A percentile compares a stretch with the other conserved stretches of the same genome.
These are phyloP conservation scores for Delphinus delphis DNA, from an alignment of 2,113 vertebrate genomes.

Conservation along the genomic window DNA sequence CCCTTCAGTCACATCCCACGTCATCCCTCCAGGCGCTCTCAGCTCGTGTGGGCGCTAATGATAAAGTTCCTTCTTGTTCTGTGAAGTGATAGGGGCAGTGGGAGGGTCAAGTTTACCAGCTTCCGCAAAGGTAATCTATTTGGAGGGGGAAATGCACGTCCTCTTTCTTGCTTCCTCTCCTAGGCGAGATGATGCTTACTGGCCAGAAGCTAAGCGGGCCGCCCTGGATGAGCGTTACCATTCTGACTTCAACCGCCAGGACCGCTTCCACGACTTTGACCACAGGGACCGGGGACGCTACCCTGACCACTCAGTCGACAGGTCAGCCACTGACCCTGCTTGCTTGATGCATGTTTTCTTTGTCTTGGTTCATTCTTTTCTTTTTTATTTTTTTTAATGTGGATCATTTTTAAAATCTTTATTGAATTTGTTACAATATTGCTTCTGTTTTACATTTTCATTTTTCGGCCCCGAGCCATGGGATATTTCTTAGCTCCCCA, in stretches of 20 bases:
- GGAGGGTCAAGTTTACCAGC: neutral
- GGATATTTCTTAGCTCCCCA: neutral
- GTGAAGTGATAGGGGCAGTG: neutral
- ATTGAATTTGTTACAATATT: neutral
- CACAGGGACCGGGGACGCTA: conserved; percentile 94
- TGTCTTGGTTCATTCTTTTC: neutral
- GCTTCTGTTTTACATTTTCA: neutral
- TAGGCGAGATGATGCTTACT: conserved; percentile 93
- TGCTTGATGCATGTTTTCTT: neutral
- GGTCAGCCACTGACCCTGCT: conserved; percentile 74
- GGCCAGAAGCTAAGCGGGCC: conserved; percentile 93
- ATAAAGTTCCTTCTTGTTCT: neutral
- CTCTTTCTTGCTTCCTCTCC: neutral
- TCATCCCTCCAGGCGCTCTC: neutral
- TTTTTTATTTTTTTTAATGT: neutral
- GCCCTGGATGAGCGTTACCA: conserved; percentile 93
- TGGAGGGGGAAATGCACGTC: neutral
- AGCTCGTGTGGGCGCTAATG: neutral
- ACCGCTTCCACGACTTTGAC: conserved; percentile 95
- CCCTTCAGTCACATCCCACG: neutral
- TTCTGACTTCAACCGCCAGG: conserved; percentile 92
- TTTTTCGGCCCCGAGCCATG: neutral
- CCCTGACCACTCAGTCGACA: conserved; percentile 91
- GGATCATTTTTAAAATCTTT: neutral
- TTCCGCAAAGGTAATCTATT: neutral